Evolutionary conservation across 2,113 vertebrate species (phyloP), one percentile per base, ranked within the genome.

Genomic region (Pionites leucogaster): DNA sequence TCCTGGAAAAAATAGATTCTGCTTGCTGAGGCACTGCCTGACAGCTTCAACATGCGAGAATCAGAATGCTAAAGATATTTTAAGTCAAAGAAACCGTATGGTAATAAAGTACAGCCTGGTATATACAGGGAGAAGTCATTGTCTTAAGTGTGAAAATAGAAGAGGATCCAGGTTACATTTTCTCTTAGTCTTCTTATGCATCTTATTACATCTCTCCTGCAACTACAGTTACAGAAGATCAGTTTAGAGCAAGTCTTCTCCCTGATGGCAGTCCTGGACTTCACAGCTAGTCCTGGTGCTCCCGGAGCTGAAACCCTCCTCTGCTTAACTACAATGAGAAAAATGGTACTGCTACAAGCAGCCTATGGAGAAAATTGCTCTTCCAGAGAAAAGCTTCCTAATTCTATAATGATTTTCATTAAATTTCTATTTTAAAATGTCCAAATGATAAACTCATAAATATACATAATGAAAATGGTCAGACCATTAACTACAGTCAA

Each of bases 381-480:
- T 96, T 95, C 92, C 60, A n/a, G 39, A 95, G 42, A 92, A 96
- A 94, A 90, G 84, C 20, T 95, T 96, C 96, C 92, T 97, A 94
- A 95, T 93, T 96, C 50, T 81, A 83, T 81, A 84, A 68, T 53
- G 87, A 94, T 91, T 96, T 97, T 96, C 80, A 89, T 93, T 89
- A 81, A 86, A 68, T 88, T 97, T 93, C 78, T 79, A 94, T 96
- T 97, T 97, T 90, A 90, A 96, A 98, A 97, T 86, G 90, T 69
- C 90, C 89, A 97, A 90, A 88, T 82, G 59, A 97, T 88, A 97
- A 97, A 95, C 41, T 87, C 78, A 62, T 64, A 90, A 96, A 96
- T 97, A 95, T 91, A 94, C 82, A 46, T 95, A 96, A 93, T 91
- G 82, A 95, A 96, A 97, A 77, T 17, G 82, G 82, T 82, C 93